These are phyloP conservation scores for Myotis pilosus DNA, from an alignment of 2,797 vertebrate genomes.

Conservation along the genomic window DNA sequence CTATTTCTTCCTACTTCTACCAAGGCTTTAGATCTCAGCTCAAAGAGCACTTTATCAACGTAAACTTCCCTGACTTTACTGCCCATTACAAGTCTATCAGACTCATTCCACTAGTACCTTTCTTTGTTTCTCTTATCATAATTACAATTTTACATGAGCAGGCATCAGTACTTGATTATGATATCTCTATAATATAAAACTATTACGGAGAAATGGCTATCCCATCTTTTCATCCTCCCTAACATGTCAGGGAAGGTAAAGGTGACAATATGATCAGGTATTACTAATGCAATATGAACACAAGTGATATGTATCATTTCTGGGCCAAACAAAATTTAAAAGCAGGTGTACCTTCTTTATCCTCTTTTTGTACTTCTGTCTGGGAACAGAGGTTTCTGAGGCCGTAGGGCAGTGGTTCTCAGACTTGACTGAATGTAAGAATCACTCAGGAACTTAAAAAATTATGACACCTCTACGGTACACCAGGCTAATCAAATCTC, in stretches of 20 bases:
- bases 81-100: background rate
- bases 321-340: background rate
- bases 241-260: background rate
- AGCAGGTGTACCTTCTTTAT: background rate
- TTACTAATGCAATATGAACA: slow-evolving; percentile 24
- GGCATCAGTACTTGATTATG: background rate
- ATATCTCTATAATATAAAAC: background rate
- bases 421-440: background rate
- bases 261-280: background rate
- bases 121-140: slow-evolving; percentile 15
- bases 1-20: background rate
- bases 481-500: background rate
- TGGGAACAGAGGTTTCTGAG: background rate
- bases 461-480: background rate
- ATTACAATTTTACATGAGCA: background rate
- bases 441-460: background rate
- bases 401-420: background rate
- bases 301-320: background rate
- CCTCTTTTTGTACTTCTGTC: background rate
- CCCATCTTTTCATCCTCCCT: background rate
- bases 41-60: slow-evolving; percentile 10
- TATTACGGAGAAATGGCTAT: background rate
- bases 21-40: background rate
- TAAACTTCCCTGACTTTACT: background rate
- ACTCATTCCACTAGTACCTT: background rate